Percentiles rank a stretch among this genome's conserved stretches.
Conservation (phyloP, 2,888 invertebrate genomes). For the Calameuta filiformis region DNA sequence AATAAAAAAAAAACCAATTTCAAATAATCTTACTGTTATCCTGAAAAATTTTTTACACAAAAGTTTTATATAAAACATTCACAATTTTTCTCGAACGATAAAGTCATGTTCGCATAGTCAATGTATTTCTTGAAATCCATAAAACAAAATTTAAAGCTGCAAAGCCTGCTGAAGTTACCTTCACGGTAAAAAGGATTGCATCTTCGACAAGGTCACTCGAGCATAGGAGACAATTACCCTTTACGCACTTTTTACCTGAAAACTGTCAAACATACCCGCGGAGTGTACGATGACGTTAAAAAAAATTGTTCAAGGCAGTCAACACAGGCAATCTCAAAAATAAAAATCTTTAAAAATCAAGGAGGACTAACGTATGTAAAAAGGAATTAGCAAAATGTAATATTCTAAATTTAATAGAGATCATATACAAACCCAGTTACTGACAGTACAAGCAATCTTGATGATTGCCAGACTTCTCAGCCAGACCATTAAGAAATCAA, state of each 20-base stretch:
- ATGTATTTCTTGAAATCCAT: background rate
- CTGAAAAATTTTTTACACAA: background rate
- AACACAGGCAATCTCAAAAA: background rate
- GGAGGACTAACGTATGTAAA: no score
- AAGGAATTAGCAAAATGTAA: background rate
- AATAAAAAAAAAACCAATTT: background rate
- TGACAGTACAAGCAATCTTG: background rate
- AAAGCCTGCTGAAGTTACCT: background rate
- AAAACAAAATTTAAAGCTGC: background rate
- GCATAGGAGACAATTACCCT: background rate
- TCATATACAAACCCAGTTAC: background rate
- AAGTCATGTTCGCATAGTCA: background rate
- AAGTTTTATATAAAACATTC: background rate
- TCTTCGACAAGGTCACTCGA: background rate
- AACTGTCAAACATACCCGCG: background rate
- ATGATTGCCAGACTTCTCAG: background rate
- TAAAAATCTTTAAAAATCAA: background rate
- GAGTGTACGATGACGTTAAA: background rate
- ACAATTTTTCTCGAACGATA: background rate
- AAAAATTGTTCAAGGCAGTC: background rate
- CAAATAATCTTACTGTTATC: background rate
- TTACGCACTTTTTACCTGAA: conserved; percentile 1
- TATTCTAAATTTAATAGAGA: background rate
- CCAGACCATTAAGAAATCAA: background rate
- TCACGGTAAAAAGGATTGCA: background rate